phyloP scores from a whole-genome alignment of 1,140 invertebrate genomes.

The Cotesia glomerata region DNA sequence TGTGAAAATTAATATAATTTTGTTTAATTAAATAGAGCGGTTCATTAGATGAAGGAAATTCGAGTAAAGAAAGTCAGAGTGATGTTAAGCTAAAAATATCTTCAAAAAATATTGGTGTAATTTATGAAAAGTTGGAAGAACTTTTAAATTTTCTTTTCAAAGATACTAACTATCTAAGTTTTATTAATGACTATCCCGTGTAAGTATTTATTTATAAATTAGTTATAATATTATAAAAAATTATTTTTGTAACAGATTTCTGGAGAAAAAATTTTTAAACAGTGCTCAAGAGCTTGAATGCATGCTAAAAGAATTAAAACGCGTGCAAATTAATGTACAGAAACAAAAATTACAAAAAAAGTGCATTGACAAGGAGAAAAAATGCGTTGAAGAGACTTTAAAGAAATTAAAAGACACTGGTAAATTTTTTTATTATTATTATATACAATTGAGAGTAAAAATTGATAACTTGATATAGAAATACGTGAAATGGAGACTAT shows the following conservation, averaged over 20 bases:
- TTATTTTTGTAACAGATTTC: conserved; percentile 28
- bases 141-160: conserved; percentile 39
- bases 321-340: conserved; percentile 40
- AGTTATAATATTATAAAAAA: background rate
- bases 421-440: conserved; percentile 24
- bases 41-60: background rate
- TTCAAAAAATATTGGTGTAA: conserved; percentile 24
- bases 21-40: background rate
- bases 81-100: conserved; percentile 22
- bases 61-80: background rate
- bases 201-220: conserved; percentile 29
- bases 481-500: conserved; percentile 49
- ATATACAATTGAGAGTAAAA: conserved; percentile 2
- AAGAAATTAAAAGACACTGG: conserved; percentile 48
- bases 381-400: conserved; percentile 38
- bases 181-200: conserved; percentile 43
- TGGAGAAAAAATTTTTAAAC: conserved; percentile 41
- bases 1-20: conserved; percentile 8
- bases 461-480: conserved; percentile 40
- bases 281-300: conserved; percentile 47
- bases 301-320: conserved; percentile 45
- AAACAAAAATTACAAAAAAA: conserved; percentile 45
- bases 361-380: conserved; percentile 47
- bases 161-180: conserved; percentile 34
- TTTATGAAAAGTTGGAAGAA: conserved; percentile 39